Evolutionary conservation across 2,797 vertebrate species (phyloP), one percentile per base, ranked within the genome.

Genomic region (Sebastolobus altivelis): DNA sequence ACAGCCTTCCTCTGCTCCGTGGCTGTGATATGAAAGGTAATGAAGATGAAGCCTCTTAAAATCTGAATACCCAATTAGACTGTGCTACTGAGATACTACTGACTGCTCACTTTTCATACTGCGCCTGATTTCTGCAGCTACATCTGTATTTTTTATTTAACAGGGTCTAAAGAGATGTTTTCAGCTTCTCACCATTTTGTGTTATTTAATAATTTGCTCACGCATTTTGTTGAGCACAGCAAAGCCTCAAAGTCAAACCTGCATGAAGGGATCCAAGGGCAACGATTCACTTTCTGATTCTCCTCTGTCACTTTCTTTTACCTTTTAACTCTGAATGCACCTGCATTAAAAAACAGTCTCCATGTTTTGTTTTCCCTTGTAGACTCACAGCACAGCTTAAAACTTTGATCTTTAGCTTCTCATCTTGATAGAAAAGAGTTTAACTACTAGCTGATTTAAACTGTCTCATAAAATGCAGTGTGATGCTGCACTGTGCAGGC

Each of bases 61-160:
- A 75, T 87, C 56, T 85, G 76, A 90, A 91, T 77, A 67, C 33
- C 56, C 31, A 87, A 76, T 92, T 83, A 90, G 58, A 67, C 74
- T 56, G 8, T 59, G 52, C 60, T 25, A 37, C 43, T 40, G 63
- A 65, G n/a, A 82, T 18, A n/a, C 29, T 54, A 40, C 63, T 59
- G 70, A 72, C 65, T 63, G 77, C 46, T 87, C 59, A 56, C 62
- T 75, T 82, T 61, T 83, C 59, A 80, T 65, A 69, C 54, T 20
- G 22, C 27, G 60, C 16, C 73, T 89, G 68, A 56, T 65, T 49
- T 73, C 46, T 61, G 3, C 25, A 72, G 55, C 65, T 67, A 76
- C 60, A 79, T 84, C 14, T 72, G 31, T 77, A 76, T 75, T 52
- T 9, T 29, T 52, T 27, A 0, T 25, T 56, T 4, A 37, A 27